A percentile compares a stretch with the other conserved stretches of the same genome.
phyloP scores from a whole-genome alignment of 1,140 invertebrate species.

The Palaemon carinicauda region DNA sequence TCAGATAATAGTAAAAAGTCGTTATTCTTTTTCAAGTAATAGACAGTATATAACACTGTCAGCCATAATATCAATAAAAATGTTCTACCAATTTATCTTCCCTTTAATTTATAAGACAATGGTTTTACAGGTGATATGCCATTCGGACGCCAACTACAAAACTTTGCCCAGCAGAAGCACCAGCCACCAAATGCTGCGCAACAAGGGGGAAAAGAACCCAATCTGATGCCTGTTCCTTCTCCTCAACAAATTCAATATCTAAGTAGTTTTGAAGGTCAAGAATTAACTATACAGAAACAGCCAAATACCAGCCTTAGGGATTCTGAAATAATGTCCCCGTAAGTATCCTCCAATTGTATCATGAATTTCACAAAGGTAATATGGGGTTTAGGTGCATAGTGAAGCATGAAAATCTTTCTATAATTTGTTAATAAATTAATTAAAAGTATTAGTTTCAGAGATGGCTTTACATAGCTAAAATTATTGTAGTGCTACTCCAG shows the following conservation, averaged over 20 bases:
- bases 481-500: too few species aligned
- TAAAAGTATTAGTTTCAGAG: too few species aligned
- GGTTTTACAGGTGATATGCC: constrained; percentile 69
- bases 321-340: constrained; percentile 64
- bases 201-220: constrained; percentile 77
- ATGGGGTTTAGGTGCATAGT: not conserved
- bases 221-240: constrained; percentile 94
- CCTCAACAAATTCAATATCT: constrained; percentile 96
- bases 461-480: too few species aligned
- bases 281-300: constrained; percentile 95
- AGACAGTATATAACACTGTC: too few species aligned
- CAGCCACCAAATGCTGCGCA: constrained; percentile 60
- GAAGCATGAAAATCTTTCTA: too few species aligned
- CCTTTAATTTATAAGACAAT: not conserved
- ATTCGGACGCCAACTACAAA: constrained; percentile 81
- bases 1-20: too few species aligned
- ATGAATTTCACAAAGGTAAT: not conserved
- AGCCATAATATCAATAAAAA: too few species aligned
- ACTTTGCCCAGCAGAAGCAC: constrained; percentile 80
- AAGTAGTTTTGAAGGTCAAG: constrained; percentile 95
- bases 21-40: too few species aligned
- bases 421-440: too few species aligned
- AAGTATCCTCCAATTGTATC: constrained; percentile 28
- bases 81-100: too few species aligned
- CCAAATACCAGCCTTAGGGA: constrained; percentile 90